Conservation (phyloP, 2,113 vertebrate species). For the Vulpes lagopus region DNA sequence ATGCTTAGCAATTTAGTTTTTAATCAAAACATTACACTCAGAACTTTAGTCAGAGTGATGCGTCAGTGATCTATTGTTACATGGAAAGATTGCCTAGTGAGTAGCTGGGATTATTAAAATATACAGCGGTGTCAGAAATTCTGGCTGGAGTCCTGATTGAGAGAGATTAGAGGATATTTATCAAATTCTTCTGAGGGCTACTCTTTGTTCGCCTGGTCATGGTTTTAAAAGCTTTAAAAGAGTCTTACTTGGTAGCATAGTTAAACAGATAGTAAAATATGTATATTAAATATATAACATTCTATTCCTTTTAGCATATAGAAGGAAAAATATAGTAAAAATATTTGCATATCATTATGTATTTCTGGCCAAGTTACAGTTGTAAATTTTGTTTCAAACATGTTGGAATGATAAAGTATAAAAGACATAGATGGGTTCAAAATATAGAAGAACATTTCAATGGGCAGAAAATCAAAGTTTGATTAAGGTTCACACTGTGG, state of each 20-base stretch:
- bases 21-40: conserved; percentile 67
- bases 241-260: neutral
- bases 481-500: neutral
- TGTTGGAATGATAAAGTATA: neutral
- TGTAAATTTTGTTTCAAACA: neutral
- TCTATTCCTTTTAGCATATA: neutral
- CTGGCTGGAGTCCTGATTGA: neutral
- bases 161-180: conserved; percentile 47
- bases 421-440: neutral
- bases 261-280: conserved; percentile 21
- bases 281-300: neutral
- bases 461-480: conserved; percentile 21
- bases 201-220: conserved; percentile 3
- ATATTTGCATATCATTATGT: neutral
- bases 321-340: neutral
- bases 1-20: conserved; percentile 58
- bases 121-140: neutral
- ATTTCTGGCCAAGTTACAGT: neutral
- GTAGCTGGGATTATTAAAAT: conserved; percentile 66
- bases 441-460: neutral
- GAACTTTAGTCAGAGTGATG: conserved; percentile 21
- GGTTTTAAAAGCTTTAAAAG: neutral
- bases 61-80: conserved; percentile 60
- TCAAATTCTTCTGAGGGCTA: conserved; percentile 11
- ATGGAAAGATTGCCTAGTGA: conserved; percentile 11